A percentile compares a stretch with the other conserved stretches of the same genome.
These are phyloP conservation scores for Malthinus flaveolus DNA, from an alignment of 2,888 invertebrate species.

Conservation along the genomic window DNA sequence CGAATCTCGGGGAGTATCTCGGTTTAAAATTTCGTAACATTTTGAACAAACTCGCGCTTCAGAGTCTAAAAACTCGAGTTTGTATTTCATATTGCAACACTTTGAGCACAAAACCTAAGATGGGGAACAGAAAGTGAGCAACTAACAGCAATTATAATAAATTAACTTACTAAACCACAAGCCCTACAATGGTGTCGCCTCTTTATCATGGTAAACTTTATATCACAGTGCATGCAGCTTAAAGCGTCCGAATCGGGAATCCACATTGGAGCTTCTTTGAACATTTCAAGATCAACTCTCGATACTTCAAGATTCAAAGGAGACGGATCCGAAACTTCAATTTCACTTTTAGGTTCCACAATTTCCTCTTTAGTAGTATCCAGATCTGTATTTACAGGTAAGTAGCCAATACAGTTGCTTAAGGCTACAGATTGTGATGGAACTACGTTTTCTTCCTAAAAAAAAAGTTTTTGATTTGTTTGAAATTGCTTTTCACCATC, in stretches of 20 bases:
- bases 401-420: not conserved
- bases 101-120: constrained; percentile 74
- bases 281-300: not conserved
- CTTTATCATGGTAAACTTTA: constrained; percentile 79
- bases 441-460: no score
- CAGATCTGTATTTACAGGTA: not conserved
- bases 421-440: no score
- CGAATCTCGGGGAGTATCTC: constrained; percentile 35
- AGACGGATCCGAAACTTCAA: no score
- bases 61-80: constrained; percentile 72
- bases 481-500: no score
- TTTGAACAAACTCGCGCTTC: constrained; percentile 78
- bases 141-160: not conserved
- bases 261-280: constrained; percentile 77
- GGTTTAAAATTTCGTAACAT: constrained; percentile 64
- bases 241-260: constrained; percentile 81
- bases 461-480: no score
- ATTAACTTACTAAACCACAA: constrained; percentile 70
- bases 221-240: constrained; percentile 81
- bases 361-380: not conserved
- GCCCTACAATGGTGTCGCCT: constrained; percentile 87
- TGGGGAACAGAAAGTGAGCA: not conserved
- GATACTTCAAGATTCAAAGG: not conserved
- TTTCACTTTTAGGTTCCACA: not conserved
- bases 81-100: constrained; percentile 74